Base-by-base conservation (phyloP, 2,888 invertebrate genomes). In the Homarus gammarus region DNA sequence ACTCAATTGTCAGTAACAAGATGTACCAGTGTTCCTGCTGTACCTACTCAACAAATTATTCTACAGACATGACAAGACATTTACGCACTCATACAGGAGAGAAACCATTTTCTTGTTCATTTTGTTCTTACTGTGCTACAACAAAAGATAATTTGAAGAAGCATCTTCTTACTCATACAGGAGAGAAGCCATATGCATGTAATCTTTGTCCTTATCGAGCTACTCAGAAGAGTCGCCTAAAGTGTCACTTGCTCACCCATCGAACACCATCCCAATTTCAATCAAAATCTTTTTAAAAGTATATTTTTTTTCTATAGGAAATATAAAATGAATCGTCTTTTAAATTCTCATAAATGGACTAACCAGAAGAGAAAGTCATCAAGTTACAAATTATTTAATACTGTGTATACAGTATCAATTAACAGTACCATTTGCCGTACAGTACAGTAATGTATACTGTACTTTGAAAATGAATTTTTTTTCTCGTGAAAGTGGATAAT, bases 81-180 rank as follows among this genome's bases (percentile, higher is more conserved):
- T 44, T 73, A 38, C 73, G 73, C 31, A 73, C 44, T 73, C 73
- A 73, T 73, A 73, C 73, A 40, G 73, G 73, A n/a, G 73, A 73
- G 73, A 73, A 44, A 44, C 73, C 73, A 22, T 44, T 40, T 36
- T 44, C 40, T 73, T 73, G 73, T 44, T n/a, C 73, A 3, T 44
- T 15, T 31, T 73, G 73, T 73, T 44, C 73, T 18, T 73, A 40
- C 33, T 73, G 40, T n/a, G 38, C 73, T 31, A 73, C 44, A 27
- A 73, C 73, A n/a, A 73, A 73, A 44, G 73, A 73, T 73, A 73
- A 73, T 27, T 73, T 73, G 38, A 73, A 31, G 73, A 73, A 73
- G 38, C 73, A 73, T 27, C 44, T 73, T 22, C n/a, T 73, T 10
- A 73, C 38, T 3, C 73, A 73, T 10, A 73, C 73, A 44, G 73